These are phyloP conservation scores for Poeciliopsis prolifica DNA, from an alignment of 2,113 vertebrate genomes.

Conservation along the genomic window DNA sequence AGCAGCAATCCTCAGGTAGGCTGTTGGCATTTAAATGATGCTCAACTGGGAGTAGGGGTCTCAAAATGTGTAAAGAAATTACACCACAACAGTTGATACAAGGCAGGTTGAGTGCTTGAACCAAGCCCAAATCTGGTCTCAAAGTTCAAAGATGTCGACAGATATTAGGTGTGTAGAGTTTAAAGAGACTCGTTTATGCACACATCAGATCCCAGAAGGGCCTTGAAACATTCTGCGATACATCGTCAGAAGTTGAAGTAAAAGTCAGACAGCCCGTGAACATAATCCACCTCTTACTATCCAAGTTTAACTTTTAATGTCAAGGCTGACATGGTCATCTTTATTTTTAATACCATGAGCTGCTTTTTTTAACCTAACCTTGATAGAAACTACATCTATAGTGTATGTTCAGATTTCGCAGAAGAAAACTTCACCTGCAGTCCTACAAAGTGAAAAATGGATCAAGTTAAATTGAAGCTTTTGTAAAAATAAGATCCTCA, in stretches of 20 bases:
- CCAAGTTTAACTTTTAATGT: background rate
- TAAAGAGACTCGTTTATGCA: background rate
- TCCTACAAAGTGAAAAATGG: background rate
- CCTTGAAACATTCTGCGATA: conserved; percentile 4
- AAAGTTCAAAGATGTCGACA: conserved; percentile 3
- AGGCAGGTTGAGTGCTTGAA: too few relatives aligned
- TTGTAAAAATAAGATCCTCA: background rate
- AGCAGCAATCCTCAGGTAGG: too few relatives aligned
- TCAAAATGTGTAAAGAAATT: too few relatives aligned
- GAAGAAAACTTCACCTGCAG: background rate
- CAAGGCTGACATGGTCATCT: background rate
- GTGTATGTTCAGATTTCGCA: background rate
- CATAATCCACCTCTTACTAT: background rate
- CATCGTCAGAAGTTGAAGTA: conserved; percentile 14
- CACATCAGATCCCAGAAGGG: background rate
- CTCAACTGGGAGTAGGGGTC: too few relatives aligned
- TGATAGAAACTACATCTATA: background rate
- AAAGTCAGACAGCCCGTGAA: conserved; percentile 10
- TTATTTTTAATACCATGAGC: background rate
- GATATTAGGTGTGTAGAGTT: conserved; percentile 18
- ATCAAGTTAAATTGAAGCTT: background rate
- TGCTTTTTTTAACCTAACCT: background rate
- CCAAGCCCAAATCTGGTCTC: background rate
- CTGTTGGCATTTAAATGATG: too few relatives aligned
- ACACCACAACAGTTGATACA: too few relatives aligned